phyloP scores from a whole-genome alignment of 2,797 vertebrate species.

The Petrocephalus sullivani region DNA sequence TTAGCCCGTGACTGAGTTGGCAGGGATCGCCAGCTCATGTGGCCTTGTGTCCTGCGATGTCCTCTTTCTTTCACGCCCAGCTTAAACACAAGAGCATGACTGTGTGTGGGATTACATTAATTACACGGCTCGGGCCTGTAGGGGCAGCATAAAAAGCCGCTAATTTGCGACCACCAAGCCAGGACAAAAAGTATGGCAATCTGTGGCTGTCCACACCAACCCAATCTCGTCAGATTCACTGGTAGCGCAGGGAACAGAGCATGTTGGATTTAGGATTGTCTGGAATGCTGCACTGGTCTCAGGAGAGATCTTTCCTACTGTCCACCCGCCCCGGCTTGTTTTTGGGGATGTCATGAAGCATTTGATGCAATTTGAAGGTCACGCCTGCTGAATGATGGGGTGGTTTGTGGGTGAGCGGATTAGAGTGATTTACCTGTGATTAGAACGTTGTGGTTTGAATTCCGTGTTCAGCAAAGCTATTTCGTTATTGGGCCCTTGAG shows the following conservation, averaged over 20 bases:
- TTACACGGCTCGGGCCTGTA: not conserved
- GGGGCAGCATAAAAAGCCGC: not conserved
- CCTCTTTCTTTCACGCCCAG: conserved; percentile 32
- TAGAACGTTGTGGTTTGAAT: not conserved
- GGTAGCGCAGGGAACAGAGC: too few relatives aligned
- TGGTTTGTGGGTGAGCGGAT: not conserved
- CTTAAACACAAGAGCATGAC: conserved; percentile 4
- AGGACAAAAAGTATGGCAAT: conserved; percentile 8
- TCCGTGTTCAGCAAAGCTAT: not conserved
- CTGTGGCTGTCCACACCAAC: not conserved
- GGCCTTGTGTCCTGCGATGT: conserved; percentile 38
- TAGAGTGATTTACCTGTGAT: not conserved
- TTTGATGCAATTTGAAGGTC: not conserved
- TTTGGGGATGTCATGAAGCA: not conserved
- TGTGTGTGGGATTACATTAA: not conserved
- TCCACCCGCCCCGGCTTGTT: not conserved
- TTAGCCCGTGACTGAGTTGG: conserved; percentile 36
- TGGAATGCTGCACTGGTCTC: not conserved
- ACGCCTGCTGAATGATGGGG: not conserved
- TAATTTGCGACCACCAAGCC: not conserved
- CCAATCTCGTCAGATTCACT: not conserved
- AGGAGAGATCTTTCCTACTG: not conserved
- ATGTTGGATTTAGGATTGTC: not conserved
- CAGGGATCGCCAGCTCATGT: too few relatives aligned
- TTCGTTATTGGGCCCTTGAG: not conserved